phyloP scores from a whole-genome alignment of 2,113 vertebrate species.

The Rousettus leschenaultii region DNA sequence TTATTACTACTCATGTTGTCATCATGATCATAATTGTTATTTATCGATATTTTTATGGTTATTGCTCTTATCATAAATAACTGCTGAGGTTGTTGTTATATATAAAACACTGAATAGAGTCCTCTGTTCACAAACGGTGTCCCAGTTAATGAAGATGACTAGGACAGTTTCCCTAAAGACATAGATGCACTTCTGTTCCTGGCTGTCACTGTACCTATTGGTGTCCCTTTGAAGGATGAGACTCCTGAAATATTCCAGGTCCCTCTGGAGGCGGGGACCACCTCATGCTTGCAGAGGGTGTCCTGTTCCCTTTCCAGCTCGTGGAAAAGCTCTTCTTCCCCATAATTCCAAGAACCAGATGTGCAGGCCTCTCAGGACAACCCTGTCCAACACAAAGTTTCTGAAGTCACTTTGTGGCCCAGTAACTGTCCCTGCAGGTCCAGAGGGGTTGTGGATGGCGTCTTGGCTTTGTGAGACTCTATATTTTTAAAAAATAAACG shows the following conservation, averaged over 20 bases:
- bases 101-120: not conserved
- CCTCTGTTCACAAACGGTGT: not conserved
- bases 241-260: not conserved
- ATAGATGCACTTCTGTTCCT: fast-evolving
- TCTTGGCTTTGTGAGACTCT: not conserved
- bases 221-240: not conserved
- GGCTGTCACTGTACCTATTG: not conserved
- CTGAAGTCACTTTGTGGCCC: not conserved
- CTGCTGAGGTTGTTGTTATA: not conserved
- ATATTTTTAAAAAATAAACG: not conserved
- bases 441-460: not conserved
- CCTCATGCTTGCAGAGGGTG: not conserved
- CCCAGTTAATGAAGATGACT: not conserved
- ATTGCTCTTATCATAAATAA: not conserved
- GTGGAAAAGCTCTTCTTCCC: not conserved
- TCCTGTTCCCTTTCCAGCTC: not conserved
- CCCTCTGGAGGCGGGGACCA: not conserved
- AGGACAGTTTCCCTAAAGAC: not conserved
- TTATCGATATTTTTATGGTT: not conserved
- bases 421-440: not conserved
- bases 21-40: too few relatives aligned
- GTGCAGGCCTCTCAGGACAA: not conserved
- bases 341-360: too few relatives aligned
- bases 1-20: not conserved
- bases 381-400: not conserved